Conservation (phyloP, 1,140 invertebrate genomes). For the Dufourea novaeangliae region DNA sequence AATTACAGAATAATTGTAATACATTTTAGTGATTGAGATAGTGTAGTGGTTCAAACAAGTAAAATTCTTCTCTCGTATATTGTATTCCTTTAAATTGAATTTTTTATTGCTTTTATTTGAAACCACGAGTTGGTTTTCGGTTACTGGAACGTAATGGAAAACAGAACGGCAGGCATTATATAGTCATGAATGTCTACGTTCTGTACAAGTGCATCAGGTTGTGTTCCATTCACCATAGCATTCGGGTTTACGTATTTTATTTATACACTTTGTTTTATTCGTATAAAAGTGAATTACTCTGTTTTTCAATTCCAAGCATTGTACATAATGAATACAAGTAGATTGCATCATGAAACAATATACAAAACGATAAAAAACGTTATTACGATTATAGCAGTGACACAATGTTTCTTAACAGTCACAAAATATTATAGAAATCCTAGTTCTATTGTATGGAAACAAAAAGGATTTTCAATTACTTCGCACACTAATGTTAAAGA, state of each 20-base stretch:
- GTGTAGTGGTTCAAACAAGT: neutral
- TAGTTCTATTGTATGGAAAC: too few species aligned
- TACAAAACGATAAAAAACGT: neutral
- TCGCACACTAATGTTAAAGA: too few species aligned
- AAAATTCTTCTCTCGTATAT: neutral
- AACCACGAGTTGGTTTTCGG: constrained; percentile 11
- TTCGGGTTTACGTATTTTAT: constrained; percentile 16
- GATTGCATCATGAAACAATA: constrained; percentile 29
- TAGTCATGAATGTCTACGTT: constrained; percentile 33
- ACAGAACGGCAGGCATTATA: constrained; percentile 31
- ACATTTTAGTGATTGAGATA: constrained; percentile 16
- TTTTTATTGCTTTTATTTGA: constrained; percentile 29
- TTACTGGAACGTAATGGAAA: constrained; percentile 27
- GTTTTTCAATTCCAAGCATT: constrained; percentile 4
- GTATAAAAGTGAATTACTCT: constrained; percentile 16
- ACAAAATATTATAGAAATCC: too few species aligned
- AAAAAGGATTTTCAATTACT: too few species aligned
- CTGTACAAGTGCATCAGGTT: constrained; percentile 28
- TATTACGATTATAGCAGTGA: too few species aligned
- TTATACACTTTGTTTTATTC: constrained; percentile 33
- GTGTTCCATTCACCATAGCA: constrained; percentile 7
- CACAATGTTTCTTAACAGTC: too few species aligned
- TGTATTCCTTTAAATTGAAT: constrained; percentile 18
- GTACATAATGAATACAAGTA: constrained; percentile 11
- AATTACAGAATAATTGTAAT: neutral